Conservation (phyloP, 2,797 vertebrate genomes). For the Hippopotamyrus pictus region DNA sequence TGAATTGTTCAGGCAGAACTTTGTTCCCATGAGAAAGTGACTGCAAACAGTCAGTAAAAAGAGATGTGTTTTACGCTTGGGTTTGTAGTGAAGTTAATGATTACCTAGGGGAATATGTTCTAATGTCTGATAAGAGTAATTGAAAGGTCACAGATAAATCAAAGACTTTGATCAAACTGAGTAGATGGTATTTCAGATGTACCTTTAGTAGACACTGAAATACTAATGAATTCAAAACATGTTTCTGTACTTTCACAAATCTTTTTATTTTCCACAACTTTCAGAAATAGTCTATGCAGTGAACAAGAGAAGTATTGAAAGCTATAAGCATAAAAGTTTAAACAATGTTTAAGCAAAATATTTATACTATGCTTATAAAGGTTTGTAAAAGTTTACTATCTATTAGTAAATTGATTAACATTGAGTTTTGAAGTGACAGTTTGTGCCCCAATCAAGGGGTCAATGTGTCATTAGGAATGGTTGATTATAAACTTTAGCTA, state of each 20-base stretch:
- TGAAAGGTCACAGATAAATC: constrained; percentile 17
- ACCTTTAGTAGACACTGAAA: not conserved
- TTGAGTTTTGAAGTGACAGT: not conserved
- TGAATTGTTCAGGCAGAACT: constrained; percentile 22
- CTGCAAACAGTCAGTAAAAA: constrained; percentile 51
- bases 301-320: not conserved
- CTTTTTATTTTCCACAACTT: not conserved
- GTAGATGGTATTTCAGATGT: not conserved
- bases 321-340: not conserved
- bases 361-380: not conserved
- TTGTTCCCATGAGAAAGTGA: constrained; percentile 54
- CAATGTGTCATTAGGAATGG: not conserved
- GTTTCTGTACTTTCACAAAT: not conserved
- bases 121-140: constrained; percentile 13
- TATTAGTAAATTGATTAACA: not conserved
- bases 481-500: not conserved
- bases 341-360: not conserved
- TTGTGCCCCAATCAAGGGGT: not conserved
- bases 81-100: constrained; percentile 61
- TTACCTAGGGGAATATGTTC: constrained; percentile 36
- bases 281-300: not conserved
- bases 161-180: not conserved
- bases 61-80: constrained; percentile 34
- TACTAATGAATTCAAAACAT: not conserved
- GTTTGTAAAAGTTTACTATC: not conserved